A percentile compares a stretch with the other conserved stretches of the same genome.
Evolutionary conservation across 2,888 invertebrate genomes (phyloP).

Genomic region (Synanthedon formicaeformis): DNA sequence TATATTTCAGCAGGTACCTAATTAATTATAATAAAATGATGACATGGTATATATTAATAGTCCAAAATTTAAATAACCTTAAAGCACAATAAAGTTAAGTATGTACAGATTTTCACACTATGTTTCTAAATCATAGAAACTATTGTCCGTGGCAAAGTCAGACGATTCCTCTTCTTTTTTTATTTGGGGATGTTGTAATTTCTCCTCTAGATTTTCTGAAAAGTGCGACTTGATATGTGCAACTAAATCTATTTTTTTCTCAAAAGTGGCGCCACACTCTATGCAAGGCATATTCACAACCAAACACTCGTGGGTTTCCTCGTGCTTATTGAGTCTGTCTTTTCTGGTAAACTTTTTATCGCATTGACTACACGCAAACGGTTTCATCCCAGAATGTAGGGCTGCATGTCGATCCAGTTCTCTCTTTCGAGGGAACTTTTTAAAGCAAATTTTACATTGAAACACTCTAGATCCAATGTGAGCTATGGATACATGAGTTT

Average conservation of each 20-base stretch:
- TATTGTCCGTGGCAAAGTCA: slow-evolving; percentile 44
- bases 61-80: too few species aligned
- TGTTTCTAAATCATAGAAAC: slow-evolving; percentile 55
- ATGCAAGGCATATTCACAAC: slow-evolving; percentile 73
- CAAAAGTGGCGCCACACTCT: slow-evolving; percentile 73
- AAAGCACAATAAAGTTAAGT: too few species aligned
- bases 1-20: too few species aligned
- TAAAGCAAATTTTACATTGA: slow-evolving; percentile 75
- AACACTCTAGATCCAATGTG: slow-evolving; percentile 70
- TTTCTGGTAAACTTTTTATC: slow-evolving; percentile 76
- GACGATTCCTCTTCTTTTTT: slow-evolving; percentile 47
- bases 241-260: slow-evolving; percentile 68
- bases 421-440: slow-evolving; percentile 76
- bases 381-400: slow-evolving; percentile 76
- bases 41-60: too few species aligned
- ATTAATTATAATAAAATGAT: too few species aligned
- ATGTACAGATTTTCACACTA: slow-evolving; percentile 8
- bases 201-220: slow-evolving; percentile 58
- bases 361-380: slow-evolving; percentile 76
- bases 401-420: slow-evolving; percentile 78
- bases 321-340: slow-evolving; percentile 77
- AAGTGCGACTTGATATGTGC: slow-evolving; percentile 73
- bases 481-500: slow-evolving; percentile 64
- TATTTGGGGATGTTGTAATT: slow-evolving; percentile 38
- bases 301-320: slow-evolving; percentile 73